A percentile compares a stretch with the other conserved stretches of the same genome.
Evolutionary conservation across 2,797 vertebrate genomes (phyloP).

Genomic region (Erithacus rubecula): DNA sequence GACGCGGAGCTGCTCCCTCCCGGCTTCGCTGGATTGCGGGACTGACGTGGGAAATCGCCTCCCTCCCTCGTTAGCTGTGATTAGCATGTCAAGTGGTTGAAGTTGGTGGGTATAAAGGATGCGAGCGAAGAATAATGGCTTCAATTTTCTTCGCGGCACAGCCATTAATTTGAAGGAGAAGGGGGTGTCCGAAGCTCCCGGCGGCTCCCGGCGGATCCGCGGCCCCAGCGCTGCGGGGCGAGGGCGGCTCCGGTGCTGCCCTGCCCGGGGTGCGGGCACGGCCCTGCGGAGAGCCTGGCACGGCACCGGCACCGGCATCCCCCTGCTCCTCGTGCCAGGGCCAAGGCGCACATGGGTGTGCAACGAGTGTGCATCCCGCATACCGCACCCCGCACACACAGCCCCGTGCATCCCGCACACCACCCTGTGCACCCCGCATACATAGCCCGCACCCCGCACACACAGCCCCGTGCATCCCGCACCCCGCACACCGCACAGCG

Average conservation of each 20-base stretch:
- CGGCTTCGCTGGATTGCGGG: conserved; percentile 10
- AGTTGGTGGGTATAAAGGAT: conserved; percentile 58
- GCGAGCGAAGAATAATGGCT: conserved; percentile 62
- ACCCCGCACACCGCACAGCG: too few relatives aligned
- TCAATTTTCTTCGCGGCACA: conserved; percentile 58
- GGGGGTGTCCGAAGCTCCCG: conserved; percentile 13
- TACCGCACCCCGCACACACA: too few relatives aligned
- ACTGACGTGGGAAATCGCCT: conserved; percentile 47
- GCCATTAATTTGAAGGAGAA: conserved; percentile 55
- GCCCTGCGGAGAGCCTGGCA: neutral
- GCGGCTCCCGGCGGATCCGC: neutral
- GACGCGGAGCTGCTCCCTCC: neutral
- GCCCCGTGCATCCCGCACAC: too few relatives aligned
- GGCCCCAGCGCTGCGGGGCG: accelerated
- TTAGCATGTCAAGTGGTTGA: conserved; percentile 61
- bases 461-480: too few relatives aligned
- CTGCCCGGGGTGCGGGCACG: neutral
- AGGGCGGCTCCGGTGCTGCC: neutral
- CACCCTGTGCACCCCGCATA: too few relatives aligned
- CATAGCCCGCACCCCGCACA: too few relatives aligned
- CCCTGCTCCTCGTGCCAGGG: too few relatives aligned
- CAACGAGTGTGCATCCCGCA: too few relatives aligned
- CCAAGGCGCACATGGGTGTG: too few relatives aligned
- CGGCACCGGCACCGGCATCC: too few relatives aligned
- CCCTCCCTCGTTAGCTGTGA: conserved; percentile 64